Base-by-base conservation (phyloP, 2,888 invertebrate genomes). In the Drosophila fungiperda region DNA sequence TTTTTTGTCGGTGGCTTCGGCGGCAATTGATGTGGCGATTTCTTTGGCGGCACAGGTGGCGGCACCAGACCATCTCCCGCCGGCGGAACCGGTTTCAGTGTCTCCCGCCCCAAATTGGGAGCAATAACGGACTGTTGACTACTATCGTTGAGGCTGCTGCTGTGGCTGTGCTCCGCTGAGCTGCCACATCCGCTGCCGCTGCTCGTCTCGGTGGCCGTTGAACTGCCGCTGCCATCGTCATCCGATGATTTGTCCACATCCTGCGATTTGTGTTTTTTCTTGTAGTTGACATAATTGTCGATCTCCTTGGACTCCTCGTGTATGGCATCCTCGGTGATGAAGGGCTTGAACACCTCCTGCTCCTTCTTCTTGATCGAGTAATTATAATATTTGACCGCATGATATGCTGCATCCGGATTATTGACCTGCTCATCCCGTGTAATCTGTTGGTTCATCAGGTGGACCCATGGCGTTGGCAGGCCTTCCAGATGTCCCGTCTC, bases 351-450 rank as follows among this genome's bases (percentile, higher is more conserved):
- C 53, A 96, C 95, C 61, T 95, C 94, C 53, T 94, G 95, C 55
- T 95, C 95, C 84, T 96, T 96, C 87, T 97, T 96, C 90, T 97
- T 97, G 80, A 97, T 96, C 12, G 97, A 96, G 93, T 97, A 97
- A 92, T 97, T 97, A 92, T 98, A 98, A 91, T 96, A 97, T 90
- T 97, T 97, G 61, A 99, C 95, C 33, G 98, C 99, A 91, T 97
- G 97, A 65, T 98, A 95, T 1, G 98, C 98, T 42, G 98, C 98
- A 87, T 96, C 95, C 3, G 98, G 98, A 93, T 99, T 97, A 87
- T 97, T 96, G 92, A 96, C 95, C 93, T 98, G 97, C 92, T 98
- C 98, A 48, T 96, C 96, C 85, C 96, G 95, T 42, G 97, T 96
- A 79, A 98, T 97, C 92, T 97, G 96, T 20, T 96, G 95, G 89